Evolutionary conservation across 2,113 vertebrate genomes (phyloP).

Genomic region (Scolopax mira): DNA sequence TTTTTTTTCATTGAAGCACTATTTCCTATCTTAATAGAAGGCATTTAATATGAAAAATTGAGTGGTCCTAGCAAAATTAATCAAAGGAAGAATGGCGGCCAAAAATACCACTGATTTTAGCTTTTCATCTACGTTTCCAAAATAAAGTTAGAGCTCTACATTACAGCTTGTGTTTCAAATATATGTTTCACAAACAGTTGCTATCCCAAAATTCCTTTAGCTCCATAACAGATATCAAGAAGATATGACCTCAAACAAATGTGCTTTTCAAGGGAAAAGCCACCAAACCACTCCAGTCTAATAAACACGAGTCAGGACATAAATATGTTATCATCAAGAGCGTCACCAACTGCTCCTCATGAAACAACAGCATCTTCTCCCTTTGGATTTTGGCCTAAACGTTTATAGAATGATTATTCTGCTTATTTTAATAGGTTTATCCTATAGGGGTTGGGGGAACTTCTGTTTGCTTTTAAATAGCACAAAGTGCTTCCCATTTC

Average conservation of each 20-base stretch:
- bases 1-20: not conserved
- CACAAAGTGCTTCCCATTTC: not conserved
- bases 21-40: not conserved
- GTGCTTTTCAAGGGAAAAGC: not conserved
- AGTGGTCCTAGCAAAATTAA: not conserved
- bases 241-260: not conserved
- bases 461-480: not conserved
- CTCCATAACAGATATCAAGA: not conserved
- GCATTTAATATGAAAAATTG: not conserved
- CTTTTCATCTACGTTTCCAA: not conserved
- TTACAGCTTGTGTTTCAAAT: not conserved
- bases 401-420: not conserved
- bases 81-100: accelerated
- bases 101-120: not conserved
- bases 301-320: not conserved
- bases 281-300: not conserved
- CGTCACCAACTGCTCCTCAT: not conserved
- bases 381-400: not conserved
- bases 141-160: not conserved
- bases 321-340: not conserved
- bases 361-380: not conserved
- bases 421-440: not conserved
- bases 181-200: not conserved
- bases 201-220: not conserved
- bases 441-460: not conserved